Evolutionary conservation across 1,140 invertebrate species (phyloP).

Genomic region (Drosophila nigrodunni): DNA sequence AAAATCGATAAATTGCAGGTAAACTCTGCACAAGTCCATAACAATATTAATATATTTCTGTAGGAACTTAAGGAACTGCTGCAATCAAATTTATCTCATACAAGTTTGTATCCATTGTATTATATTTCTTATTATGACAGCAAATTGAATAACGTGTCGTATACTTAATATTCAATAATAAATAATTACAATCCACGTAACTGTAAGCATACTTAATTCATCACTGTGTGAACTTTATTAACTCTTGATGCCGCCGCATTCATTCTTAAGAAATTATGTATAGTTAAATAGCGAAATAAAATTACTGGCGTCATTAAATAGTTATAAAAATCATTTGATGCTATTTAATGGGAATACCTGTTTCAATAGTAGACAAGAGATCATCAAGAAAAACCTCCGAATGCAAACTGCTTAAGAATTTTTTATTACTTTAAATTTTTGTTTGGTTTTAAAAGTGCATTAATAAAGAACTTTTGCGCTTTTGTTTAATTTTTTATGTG

Average conservation of each 20-base stretch:
- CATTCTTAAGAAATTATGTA: neutral
- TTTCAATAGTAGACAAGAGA: neutral
- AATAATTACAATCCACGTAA: neutral
- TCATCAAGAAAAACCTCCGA: too few species aligned
- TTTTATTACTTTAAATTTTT: too few species aligned
- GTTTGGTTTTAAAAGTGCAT: too few species aligned
- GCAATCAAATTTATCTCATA: neutral
- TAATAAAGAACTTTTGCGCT: neutral
- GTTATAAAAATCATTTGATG: neutral
- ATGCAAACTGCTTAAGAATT: too few species aligned
- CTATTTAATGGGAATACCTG: neutral
- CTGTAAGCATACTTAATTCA: neutral
- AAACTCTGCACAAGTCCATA: slow-evolving; percentile 2
- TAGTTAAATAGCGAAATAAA: neutral
- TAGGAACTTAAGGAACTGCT: neutral
- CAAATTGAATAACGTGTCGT: slow-evolving; percentile 1
- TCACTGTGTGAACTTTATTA: neutral
- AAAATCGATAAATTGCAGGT: slow-evolving; percentile 8
- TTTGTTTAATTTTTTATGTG: neutral
- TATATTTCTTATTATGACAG: neutral
- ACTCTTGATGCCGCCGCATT: neutral
- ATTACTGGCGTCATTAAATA: neutral
- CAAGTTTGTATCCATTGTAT: neutral
- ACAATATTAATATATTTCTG: slow-evolving; percentile 1
- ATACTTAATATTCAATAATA: slow-evolving; percentile 4